Percentiles rank a stretch among this genome's conserved stretches.
Evolutionary conservation across 2,888 invertebrate genomes (phyloP).

Genomic region (Plebejus anna): DNA sequence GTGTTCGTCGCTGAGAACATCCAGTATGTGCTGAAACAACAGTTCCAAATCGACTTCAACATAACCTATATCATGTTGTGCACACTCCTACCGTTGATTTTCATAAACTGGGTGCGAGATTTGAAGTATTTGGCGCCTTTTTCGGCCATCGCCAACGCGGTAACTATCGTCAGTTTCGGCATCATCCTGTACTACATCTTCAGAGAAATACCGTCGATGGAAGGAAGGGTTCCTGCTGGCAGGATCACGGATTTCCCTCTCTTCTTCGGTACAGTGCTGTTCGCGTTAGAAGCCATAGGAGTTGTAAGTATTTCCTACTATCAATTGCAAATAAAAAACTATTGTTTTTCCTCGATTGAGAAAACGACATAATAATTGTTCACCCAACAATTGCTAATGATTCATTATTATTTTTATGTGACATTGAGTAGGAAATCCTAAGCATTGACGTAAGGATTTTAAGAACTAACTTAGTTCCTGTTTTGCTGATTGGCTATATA

Average conservation of each 20-base stretch:
- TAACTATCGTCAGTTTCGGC: conserved; percentile 90
- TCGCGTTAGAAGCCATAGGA: conserved; percentile 97
- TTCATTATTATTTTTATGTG: background rate
- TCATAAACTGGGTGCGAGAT: conserved; percentile 91
- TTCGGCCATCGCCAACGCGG: conserved; percentile 92
- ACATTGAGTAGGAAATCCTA: background rate
- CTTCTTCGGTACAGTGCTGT: conserved; percentile 97
- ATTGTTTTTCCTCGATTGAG: background rate
- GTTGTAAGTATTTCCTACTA: conserved; percentile 81
- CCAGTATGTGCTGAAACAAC: conserved; percentile 81
- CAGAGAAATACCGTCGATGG: conserved; percentile 83
- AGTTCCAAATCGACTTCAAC: conserved; percentile 71
- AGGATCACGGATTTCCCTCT: conserved; percentile 87
- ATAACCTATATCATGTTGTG: conserved; percentile 85
- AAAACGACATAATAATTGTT: background rate
- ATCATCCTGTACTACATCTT: conserved; percentile 93
- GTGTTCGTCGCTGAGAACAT: conserved; percentile 95
- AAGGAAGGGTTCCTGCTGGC: conserved; percentile 82
- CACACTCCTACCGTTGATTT: conserved; percentile 85
- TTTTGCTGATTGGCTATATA: too few species aligned
- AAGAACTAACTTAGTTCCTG: too few species aligned
- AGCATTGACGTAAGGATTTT: too few species aligned
- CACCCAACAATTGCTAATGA: background rate
- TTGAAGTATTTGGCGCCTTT: conserved; percentile 93
- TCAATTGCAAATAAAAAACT: background rate